A percentile compares a stretch with the other conserved stretches of the same genome.
phyloP scores from a whole-genome alignment of 2,113 vertebrate genomes.

The Petromus typicus region DNA sequence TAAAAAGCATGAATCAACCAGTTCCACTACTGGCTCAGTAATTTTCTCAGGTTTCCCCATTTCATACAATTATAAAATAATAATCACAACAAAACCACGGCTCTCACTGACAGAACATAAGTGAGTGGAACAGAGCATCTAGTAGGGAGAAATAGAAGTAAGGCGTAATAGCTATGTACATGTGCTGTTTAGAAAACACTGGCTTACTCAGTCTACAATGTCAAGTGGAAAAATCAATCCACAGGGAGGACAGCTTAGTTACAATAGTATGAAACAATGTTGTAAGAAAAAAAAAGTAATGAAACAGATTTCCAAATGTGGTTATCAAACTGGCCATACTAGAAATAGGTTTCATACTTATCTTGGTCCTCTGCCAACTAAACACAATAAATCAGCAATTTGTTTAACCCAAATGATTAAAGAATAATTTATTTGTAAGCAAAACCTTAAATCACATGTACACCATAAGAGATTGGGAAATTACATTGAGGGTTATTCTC shows the following conservation, averaged over 20 bases:
- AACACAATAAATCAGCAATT: not conserved
- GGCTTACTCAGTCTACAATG: constrained; percentile 38
- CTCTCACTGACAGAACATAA: not conserved
- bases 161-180: not conserved
- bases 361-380: constrained; percentile 31
- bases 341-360: constrained; percentile 24
- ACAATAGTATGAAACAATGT: constrained; percentile 68
- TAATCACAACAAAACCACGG: constrained; percentile 66
- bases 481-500: not conserved
- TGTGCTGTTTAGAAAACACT: constrained; percentile 39
- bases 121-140: not conserved
- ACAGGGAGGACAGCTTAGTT: constrained; percentile 64
- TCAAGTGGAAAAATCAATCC: constrained; percentile 64
- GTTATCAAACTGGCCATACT: constrained; percentile 31
- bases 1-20: constrained; percentile 18
- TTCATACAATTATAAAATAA: constrained; percentile 55
- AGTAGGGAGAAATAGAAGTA: constrained; percentile 15
- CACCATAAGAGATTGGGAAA: not conserved
- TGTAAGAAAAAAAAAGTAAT: constrained; percentile 68
- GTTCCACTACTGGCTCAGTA: constrained; percentile 14
- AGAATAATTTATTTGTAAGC: constrained; percentile 42
- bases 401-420: constrained; percentile 25
- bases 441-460: constrained; percentile 43
- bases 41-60: constrained; percentile 56
- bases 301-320: constrained; percentile 63